These are phyloP conservation scores for Ectropis crepuscularia DNA, from an alignment of 2,888 invertebrate genomes.

Conservation along the genomic window DNA sequence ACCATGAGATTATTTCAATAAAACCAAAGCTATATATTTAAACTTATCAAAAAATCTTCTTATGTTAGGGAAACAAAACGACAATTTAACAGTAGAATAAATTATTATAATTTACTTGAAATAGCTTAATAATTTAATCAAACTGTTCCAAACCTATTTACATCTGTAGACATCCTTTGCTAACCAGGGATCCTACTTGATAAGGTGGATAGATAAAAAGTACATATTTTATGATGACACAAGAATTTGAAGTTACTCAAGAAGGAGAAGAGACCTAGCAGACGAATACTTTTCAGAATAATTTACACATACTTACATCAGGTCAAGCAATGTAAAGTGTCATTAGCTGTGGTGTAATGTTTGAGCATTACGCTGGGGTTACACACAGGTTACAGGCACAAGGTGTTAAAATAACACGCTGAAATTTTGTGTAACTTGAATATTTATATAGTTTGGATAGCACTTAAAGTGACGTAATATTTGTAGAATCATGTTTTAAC, in stretches of 20 bases:
- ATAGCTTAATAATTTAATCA: too few species aligned
- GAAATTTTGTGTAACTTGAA: not conserved
- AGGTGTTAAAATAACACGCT: constrained; percentile 12
- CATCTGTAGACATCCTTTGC: not conserved
- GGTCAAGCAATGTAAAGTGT: constrained; percentile 5
- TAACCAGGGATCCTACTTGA: not conserved
- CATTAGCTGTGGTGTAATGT: constrained; percentile 8
- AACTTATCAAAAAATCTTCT: too few species aligned
- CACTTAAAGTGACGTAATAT: too few species aligned
- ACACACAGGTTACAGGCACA: constrained; percentile 22
- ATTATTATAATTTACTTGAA: too few species aligned
- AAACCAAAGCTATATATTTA: too few species aligned
- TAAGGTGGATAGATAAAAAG: too few species aligned
- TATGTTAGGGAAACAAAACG: too few species aligned
- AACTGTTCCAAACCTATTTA: too few species aligned
- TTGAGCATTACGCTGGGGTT: constrained; percentile 12
- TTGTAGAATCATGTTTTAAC: too few species aligned
- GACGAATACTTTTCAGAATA: not conserved
- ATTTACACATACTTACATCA: not conserved
- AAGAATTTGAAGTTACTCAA: not conserved
- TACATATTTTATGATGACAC: not conserved
- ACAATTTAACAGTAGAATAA: too few species aligned
- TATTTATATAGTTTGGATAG: too few species aligned
- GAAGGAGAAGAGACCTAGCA: not conserved
- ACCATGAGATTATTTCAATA: too few species aligned